Conservation (phyloP, 1,140 invertebrate species). For the Drosophila willistoni region DNA sequence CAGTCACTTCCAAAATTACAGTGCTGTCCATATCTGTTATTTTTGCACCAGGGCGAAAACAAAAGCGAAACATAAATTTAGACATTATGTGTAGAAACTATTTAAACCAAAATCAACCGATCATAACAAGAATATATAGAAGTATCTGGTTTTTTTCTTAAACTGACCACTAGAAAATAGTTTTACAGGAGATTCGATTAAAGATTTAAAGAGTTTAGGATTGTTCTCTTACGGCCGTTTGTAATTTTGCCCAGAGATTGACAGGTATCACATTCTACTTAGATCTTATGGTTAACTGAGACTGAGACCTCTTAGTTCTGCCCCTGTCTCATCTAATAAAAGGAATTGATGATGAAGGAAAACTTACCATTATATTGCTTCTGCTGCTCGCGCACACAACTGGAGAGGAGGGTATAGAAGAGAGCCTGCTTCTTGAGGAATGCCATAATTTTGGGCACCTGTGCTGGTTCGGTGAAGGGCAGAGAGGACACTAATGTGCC, state of each 20-base stretch:
- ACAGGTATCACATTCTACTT: too few species aligned
- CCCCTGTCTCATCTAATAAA: too few species aligned
- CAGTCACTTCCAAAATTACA: slow-evolving; percentile 95
- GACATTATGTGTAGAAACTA: background rate
- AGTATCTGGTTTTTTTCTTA: too few species aligned
- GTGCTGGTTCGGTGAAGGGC: slow-evolving; percentile 96
- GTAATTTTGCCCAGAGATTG: too few species aligned
- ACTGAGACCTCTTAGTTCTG: too few species aligned
- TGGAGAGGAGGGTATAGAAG: slow-evolving; percentile 94
- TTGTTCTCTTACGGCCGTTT: too few species aligned
- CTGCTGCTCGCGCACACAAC: slow-evolving; percentile 92
- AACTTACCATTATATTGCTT: slow-evolving; percentile 86
- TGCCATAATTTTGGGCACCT: slow-evolving; percentile 94
- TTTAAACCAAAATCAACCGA: background rate
- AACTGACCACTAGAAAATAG: too few species aligned
- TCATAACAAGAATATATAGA: background rate
- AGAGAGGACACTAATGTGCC: slow-evolving; percentile 92
- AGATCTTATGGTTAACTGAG: too few species aligned
- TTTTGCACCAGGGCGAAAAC: slow-evolving; percentile 22
- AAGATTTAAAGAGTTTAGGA: too few species aligned
- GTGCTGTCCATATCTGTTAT: slow-evolving; percentile 89
- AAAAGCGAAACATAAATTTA: background rate
- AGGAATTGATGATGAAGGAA: too few species aligned
- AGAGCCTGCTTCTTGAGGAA: slow-evolving; percentile 94
- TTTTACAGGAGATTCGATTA: too few species aligned